Percentiles rank a stretch among this genome's conserved stretches.
Conservation (phyloP, 2,113 vertebrate genomes). For the Zootoca vivipara region DNA sequence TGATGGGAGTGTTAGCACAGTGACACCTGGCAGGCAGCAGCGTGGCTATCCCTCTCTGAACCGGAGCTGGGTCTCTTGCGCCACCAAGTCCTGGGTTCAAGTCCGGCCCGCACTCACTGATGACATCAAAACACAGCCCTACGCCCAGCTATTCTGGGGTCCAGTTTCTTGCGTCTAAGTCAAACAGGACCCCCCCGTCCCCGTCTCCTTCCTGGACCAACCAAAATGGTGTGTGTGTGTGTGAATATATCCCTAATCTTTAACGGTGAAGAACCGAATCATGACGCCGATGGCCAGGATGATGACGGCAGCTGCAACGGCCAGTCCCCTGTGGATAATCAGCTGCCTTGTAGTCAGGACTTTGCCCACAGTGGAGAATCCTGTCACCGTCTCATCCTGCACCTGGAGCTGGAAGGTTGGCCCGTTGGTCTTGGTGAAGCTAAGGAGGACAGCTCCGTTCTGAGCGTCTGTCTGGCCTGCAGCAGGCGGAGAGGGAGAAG, state of each 20-base stretch:
- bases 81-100: not conserved
- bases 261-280: slow-evolving; percentile 37
- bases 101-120: not conserved
- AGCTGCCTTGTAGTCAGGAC: slow-evolving; percentile 18
- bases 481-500: not conserved
- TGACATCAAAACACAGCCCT: not conserved
- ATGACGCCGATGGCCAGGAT: not conserved
- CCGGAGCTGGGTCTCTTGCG: not conserved
- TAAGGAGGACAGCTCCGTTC: slow-evolving; percentile 12
- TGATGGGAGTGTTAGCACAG: not conserved
- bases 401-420: not conserved
- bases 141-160: fast-evolving
- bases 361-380: fast-evolving
- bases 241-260: slow-evolving; percentile 16
- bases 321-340: slow-evolving; percentile 39
- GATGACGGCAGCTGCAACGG: fast-evolving
- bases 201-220: not conserved
- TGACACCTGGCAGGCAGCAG: not conserved
- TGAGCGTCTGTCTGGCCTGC: slow-evolving; percentile 39
- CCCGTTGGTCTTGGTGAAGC: slow-evolving; percentile 19
- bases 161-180: not conserved
- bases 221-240: fast-evolving
- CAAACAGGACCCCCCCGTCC: not conserved
- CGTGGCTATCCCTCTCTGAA: too few species aligned
- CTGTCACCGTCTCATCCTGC: fast-evolving